Evolutionary conservation across 2,888 invertebrate species (phyloP), one percentile per base, ranked within the genome.

Genomic region (Tenthredo mesomela): DNA sequence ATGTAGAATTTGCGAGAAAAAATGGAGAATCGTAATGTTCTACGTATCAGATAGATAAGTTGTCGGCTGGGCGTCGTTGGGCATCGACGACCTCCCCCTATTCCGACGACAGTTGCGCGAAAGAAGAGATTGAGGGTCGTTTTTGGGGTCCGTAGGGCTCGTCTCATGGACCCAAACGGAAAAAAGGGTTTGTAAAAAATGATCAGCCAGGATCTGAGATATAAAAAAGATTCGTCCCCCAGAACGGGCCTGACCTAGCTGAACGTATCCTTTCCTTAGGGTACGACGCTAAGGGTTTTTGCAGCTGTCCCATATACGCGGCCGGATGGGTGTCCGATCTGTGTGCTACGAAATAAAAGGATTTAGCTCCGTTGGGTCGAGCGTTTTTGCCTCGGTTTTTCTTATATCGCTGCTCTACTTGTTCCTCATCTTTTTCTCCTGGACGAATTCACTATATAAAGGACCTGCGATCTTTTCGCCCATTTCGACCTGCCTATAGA

Each of bases 171-270:
- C 85, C 88, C 87, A 89, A 86, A 86, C 84, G 88, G 89, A 89
- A 92, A 90, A 93, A 93, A 91, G 93, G 93, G 92, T 93, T 92
- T 88, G 91, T 92, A 85, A 93, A 92, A 93, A 92, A 91, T 90
- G 91, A 93, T 93, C 93, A 91, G 89, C 90, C 90, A 91, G 90
- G 91, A 91, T 91, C 91, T 91, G 83, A 90, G 91, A 92, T 90
- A 90, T 89, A 89, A 89, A 90, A 89, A 90, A 91, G 89, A 89
- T 90, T 90, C 88, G 89, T 89, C 90, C 89, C 91, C 88, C 85
- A 86, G 86, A 86, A 84, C 83, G 67, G 61, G 61, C 80, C 80
- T 80, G 80, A 82, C 82, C 82, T 47, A 70, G 82, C 86, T 86
- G 86, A 86, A 87, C 89, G 89, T 90, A 91, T 92, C 91, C 91